phyloP scores from a whole-genome alignment of 1,140 invertebrate genomes.

The Mizuhopecten yessoensis region DNA sequence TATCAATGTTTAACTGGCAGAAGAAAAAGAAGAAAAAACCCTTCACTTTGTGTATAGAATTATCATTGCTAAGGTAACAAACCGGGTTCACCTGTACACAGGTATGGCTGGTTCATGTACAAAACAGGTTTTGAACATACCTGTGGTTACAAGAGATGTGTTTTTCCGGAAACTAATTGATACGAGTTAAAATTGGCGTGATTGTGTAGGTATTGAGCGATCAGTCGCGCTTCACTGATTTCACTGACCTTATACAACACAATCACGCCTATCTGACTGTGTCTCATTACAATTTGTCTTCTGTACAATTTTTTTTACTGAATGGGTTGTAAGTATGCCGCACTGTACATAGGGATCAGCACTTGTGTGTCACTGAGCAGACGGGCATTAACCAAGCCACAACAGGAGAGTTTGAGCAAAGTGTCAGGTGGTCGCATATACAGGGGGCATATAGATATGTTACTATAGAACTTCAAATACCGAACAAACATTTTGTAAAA shows the following conservation, averaged over 20 bases:
- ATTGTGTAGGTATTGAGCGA: constrained; percentile 17
- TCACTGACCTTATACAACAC: neutral
- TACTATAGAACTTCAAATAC: neutral
- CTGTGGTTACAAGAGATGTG: neutral
- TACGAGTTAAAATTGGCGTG: neutral
- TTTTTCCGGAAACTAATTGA: constrained; percentile 39
- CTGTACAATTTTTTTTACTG: neutral
- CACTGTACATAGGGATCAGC: neutral
- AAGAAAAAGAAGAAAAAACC: too few relatives aligned
- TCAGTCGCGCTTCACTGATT: constrained; percentile 14
- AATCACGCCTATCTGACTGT: constrained; percentile 32
- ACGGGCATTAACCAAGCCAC: neutral
- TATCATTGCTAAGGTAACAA: neutral
- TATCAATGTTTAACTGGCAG: neutral
- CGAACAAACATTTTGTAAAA: neutral
- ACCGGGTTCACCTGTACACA: neutral
- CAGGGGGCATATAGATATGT: neutral
- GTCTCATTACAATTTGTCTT: constrained; percentile 24
- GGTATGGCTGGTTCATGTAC: neutral
- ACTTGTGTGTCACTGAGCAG: neutral
- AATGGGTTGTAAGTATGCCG: constrained; percentile 4
- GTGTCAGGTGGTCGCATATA: neutral
- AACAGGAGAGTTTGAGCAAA: neutral
- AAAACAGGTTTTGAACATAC: neutral
- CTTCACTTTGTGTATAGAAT: neutral